Evolutionary conservation across 2,113 vertebrate genomes (phyloP), one percentile per base, ranked within the genome.

Genomic region (Tachysurus vachellii): DNA sequence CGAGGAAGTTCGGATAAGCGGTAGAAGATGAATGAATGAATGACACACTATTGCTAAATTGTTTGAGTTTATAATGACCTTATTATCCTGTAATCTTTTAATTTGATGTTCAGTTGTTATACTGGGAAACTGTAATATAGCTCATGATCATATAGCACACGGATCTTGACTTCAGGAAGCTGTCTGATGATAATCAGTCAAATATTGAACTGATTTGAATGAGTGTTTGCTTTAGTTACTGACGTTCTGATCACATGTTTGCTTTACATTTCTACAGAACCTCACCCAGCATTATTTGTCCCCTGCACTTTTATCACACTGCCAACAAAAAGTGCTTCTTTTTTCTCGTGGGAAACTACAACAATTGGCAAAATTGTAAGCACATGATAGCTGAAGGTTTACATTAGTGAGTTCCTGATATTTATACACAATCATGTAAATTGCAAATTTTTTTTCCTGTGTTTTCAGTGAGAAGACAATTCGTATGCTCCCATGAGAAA

Each of bases 151-250:
- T 36, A 19, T 12, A 50, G 80, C 42, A 81, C 14, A 42, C 4
- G 6, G 23, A 81, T 81, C 28, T 23, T 14, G 7, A 26, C 28
- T 73, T 85, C 83, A 88, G 50, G 31, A 36, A 77, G 50, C 59
- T 44, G 44, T 76, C 1, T 31, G 50, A 28, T 42, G 54, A 56
- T 16, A 88, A 11, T 54, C 44, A 81, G 16, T 50, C 5, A 56
- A 59, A 64, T 82, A 44, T 82, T 47, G 14, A 62, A 82, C 80
- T 62, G 31, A 36, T 81, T 59, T 81, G 56, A 81, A 81, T 56
- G 36, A 62, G 4, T 9, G 3, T 66, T 47, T 66, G 36, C 44
- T 3, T 82, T 82, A 13, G 5, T 82, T 82, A 26, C 80, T 61
- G 57, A 53, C 13, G 6, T 59, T 75, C 31, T n/a, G 44, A n/a